Evolutionary conservation across 2,113 vertebrate genomes (phyloP).

Genomic region (Colistium nudipinnis): DNA sequence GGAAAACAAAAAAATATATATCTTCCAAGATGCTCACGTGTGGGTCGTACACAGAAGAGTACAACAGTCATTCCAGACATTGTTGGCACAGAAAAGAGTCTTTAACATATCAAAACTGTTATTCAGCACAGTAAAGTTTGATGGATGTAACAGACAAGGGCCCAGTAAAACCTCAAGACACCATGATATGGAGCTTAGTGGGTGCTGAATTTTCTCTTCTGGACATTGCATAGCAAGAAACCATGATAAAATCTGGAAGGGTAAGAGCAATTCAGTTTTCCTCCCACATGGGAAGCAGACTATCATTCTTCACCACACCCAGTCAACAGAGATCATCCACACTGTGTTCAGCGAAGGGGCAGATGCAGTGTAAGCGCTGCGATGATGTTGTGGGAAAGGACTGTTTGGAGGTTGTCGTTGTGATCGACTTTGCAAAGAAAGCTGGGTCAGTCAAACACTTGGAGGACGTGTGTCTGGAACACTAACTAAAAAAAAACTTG

Average conservation of each 20-base stretch:
- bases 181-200: conserved; percentile 36
- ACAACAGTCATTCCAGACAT: conserved; percentile 72
- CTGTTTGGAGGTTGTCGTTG: conserved; percentile 55
- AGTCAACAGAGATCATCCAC: conserved; percentile 36
- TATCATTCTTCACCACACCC: conserved; percentile 33
- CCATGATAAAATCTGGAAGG: conserved; percentile 57
- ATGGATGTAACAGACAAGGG: conserved; percentile 51
- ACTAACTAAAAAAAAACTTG: conserved; percentile 46
- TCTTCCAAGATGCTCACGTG: conserved; percentile 77
- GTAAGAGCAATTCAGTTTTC: conserved; percentile 15
- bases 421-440: conserved; percentile 59
- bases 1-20: conserved; percentile 81
- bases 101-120: conserved; percentile 72
- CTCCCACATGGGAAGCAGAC: conserved; percentile 38
- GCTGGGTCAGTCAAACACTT: conserved; percentile 46
- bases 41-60: conserved; percentile 64
- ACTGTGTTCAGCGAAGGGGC: conserved; percentile 38
- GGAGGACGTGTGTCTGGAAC: conserved; percentile 32
- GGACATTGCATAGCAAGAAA: conserved; percentile 85
- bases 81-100: conserved; percentile 79
- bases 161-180: conserved; percentile 33
- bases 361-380: conserved; percentile 50
- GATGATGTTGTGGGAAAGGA: conserved; percentile 15
- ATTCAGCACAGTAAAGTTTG: conserved; percentile 56
- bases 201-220: conserved; percentile 50